A percentile compares a stretch with the other conserved stretches of the same genome.
These are phyloP conservation scores for cattle (Bos taurus) DNA, from an alignment of 2,113 vertebrate species.

Conservation along the genomic window DNA sequence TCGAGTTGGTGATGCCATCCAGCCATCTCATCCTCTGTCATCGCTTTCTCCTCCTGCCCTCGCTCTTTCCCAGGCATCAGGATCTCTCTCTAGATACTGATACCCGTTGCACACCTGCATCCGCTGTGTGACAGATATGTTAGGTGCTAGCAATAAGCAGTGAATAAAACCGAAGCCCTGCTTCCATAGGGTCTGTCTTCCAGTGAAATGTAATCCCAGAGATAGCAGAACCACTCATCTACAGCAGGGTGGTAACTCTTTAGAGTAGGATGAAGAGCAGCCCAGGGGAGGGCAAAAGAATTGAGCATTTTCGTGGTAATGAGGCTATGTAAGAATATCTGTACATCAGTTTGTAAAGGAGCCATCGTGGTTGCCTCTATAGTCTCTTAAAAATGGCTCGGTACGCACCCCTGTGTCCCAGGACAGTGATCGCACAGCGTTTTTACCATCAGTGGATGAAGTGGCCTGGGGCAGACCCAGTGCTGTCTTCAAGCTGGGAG, in stretches of 20 bases:
- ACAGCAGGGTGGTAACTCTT: neutral
- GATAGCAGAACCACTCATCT: neutral
- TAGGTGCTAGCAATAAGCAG: neutral
- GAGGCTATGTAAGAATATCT: neutral
- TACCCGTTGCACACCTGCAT: neutral
- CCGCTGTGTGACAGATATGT: neutral
- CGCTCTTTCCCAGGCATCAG: neutral
- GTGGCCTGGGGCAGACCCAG: neutral
- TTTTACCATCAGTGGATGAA: neutral
- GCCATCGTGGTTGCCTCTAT: accelerated
- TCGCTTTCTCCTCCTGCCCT: neutral
- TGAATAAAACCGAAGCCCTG: neutral
- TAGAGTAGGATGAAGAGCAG: neutral
- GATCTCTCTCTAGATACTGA: neutral
- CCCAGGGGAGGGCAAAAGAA: neutral
- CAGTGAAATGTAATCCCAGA: neutral
- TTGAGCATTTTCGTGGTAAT: neutral
- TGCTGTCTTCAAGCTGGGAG: neutral
- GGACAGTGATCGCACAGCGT: neutral
- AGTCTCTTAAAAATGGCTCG: neutral
- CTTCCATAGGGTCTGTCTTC: neutral
- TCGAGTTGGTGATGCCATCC: neutral
- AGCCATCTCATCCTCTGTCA: neutral
- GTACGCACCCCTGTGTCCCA: neutral
- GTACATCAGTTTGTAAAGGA: neutral